Evolutionary conservation across 2,113 vertebrate genomes (phyloP), one percentile per base, ranked within the genome.

Genomic region (Jacana jacana): DNA sequence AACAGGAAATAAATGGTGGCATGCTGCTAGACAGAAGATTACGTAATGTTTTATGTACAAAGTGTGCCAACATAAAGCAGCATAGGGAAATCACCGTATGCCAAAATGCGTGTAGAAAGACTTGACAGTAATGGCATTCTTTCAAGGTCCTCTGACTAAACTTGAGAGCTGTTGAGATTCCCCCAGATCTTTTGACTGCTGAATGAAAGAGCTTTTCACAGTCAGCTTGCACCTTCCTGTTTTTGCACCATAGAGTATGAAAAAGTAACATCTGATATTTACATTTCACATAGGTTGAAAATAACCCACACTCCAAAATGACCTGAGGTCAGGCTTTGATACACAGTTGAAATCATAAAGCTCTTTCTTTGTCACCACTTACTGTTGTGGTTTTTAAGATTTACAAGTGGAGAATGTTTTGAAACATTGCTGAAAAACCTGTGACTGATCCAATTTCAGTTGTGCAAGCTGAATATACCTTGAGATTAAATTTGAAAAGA

Each of bases 1-100:
- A 90, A 84, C 69, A 87, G 96, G 96, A 96, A 96, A 89, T 81
- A 81, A 93, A 42, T 40, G 60, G 72, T 84, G 79, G 22, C 88
- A 35, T 76, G 83, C 52, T 72, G 80, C 78, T 96, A 94, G 89
- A 95, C 91, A 87, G 88, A 86, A 49, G 65, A 57, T 97, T 92
- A 79, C 0, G 0, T 95, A 91, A 95, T 89, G 76, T 93, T 96
- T 94, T 73, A 57, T 90, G 33, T 72, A 72, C 37, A 27, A 82
- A 91, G 61, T 66, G 66, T 94, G 91, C 77, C 88, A 80, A 93
- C 86, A 72, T 87, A 81, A 66, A 95, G 91, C 86, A 87, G 44
- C 77, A 25, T 40, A 82, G 86, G 63, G 31, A 87, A 89, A 87
- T 79, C 61, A 73, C 4, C 44, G 79, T 31, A 57, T 93, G 81